Evolutionary conservation across 2,797 vertebrate species (phyloP).

Genomic region (Thripadectes ignobilis): DNA sequence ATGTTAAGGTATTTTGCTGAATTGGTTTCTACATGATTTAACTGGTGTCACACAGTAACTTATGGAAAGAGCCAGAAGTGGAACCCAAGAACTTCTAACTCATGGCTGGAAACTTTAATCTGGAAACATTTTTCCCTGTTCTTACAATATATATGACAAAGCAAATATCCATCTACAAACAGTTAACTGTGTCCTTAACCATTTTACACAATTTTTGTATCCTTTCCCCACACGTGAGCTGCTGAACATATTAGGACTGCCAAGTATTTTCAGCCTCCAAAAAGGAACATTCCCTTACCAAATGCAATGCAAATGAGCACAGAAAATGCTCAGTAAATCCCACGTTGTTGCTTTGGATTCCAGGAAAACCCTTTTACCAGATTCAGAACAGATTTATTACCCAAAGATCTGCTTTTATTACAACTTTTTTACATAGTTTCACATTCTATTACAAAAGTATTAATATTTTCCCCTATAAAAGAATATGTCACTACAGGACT

Average conservation of each 20-base stretch:
- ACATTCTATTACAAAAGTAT: background rate
- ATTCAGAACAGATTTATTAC: background rate
- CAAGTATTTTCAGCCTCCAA: constrained; percentile 25
- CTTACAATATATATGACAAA: background rate
- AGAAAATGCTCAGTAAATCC: constrained; percentile 29
- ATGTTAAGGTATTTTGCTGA: background rate
- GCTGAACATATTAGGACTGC: background rate
- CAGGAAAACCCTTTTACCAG: background rate
- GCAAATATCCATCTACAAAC: background rate
- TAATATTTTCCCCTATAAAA: background rate
- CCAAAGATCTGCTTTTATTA: background rate
- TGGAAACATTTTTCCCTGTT: background rate
- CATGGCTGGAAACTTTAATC: background rate
- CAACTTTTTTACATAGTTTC: background rate
- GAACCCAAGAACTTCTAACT: background rate
- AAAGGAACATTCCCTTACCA: constrained; percentile 14
- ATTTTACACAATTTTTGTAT: constrained; percentile 11
- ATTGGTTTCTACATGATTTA: background rate
- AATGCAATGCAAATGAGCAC: background rate
- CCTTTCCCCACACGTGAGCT: background rate
- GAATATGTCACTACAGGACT: background rate
- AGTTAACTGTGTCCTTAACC: constrained; percentile 1
- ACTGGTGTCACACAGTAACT: background rate
- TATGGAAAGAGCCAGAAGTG: background rate
- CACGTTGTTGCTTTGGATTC: background rate